Evolutionary conservation across 2,797 vertebrate genomes (phyloP), one percentile per base, ranked within the genome.

Genomic region (Pangasius krempfi): DNA sequence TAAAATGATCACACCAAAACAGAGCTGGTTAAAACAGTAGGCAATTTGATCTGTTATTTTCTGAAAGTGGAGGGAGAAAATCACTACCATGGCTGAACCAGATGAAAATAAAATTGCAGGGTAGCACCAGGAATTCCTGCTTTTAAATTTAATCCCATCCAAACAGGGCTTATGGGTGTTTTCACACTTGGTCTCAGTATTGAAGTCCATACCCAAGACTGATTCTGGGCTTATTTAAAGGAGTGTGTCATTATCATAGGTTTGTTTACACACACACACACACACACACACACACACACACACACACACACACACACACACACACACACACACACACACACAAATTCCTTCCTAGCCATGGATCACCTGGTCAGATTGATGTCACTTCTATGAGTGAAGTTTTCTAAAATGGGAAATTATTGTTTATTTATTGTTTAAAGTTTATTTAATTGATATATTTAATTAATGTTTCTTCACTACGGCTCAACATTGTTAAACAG

Each of bases 181-280:
- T 78, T 79, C 14, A 79, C 76, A 54, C 47, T 8, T 37, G 4
- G 16, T 80, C 52, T 13, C 4, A 30, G 8, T 56, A 79, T 52
- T 79, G 13, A 79, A 7, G 3, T 79, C 27, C 1, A 2, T 14
- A 12, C 22, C 14, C 66, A 70, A 70, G 70, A 47, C 1, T 14
- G 12, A 50, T 14, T 50, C 25, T n/a, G 12, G 47, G 25, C 37
- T 76, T 4, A 10, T 40, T 73, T 73, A 20, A 44, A 3, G 37
- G 20, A 73, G 37, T 2, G 72, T 47, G 37, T 44, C 70, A 73
- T n/a, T 2, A 33, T 79, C 14, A 33, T 10, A 18, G 13, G 14
- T 79, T 54, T 79, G 50, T 79, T 79, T 76, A 75, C 72, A 44
- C 73, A 79, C 13, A n/a, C 44, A 33, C 33, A 33, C 33, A 33